Base-by-base conservation (phyloP, 2,113 vertebrate species). In the Vanacampus margaritifer region DNA sequence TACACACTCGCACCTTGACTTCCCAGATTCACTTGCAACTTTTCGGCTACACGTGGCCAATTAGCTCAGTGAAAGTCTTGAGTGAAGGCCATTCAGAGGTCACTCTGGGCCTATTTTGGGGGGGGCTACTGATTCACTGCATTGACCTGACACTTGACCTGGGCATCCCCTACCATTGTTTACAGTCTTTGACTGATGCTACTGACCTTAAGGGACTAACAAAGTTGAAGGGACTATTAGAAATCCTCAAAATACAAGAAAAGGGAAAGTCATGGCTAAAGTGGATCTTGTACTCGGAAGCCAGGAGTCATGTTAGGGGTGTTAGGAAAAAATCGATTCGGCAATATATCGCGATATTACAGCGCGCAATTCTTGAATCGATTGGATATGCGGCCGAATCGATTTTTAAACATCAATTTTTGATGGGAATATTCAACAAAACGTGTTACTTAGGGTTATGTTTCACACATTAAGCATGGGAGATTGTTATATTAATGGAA, bases 61-160 rank as follows among this genome's bases (percentile, higher is more conserved):
- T 21, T n/a, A 23, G 21, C 21, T 51, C 48, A 37, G 57, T 59
- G 19, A 37, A 59, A 59, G 14, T 17, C 23, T 28, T 9, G 26
- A 57, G 54, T 19, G 16, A 28, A 56, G 39, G 36, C 9, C 50
- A 3, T 41, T 14, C 32, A 50, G 10, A 23, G 68, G 54, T 54
- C 28, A 32, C 7, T 45, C 51, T 24, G 58, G 66, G 43, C 53
- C 65, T 32, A 26, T 54, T 26, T 6, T 4, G 11, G 10, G 63
- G 46, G 63, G 67, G 69, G 62, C 70, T 65, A 36, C 59, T 67
- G 54, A 39, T 63, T 59, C n/a, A 71, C 61, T 60, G 3, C 54
- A 26, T 32, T 23, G n/a, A 69, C 48, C 26, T 50, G 32, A 32
- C 39, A 48, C 46, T 77, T 60, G 17, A 65, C 26, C 50, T 23